These are phyloP conservation scores for Melieria picta DNA, from an alignment of 2,888 invertebrate genomes.

Conservation along the genomic window DNA sequence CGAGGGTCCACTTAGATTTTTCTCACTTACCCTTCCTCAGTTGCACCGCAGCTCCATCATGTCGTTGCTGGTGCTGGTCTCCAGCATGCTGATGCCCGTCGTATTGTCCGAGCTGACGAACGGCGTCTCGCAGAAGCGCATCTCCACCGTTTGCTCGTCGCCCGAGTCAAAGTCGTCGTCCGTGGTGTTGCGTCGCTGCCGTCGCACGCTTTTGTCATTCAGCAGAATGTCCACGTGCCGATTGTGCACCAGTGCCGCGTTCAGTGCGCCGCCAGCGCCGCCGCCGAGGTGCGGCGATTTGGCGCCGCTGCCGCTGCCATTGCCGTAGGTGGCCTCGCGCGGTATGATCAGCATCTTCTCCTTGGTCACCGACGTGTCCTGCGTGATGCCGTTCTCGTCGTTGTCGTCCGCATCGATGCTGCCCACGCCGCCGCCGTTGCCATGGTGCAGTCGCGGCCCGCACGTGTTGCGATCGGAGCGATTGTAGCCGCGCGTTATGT, in stretches of 20 bases:
- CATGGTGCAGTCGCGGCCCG: constrained; percentile 58
- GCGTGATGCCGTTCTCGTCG: constrained; percentile 61
- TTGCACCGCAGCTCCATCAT: constrained; percentile 47
- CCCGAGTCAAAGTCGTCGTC: constrained; percentile 58
- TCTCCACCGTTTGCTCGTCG: constrained; percentile 63
- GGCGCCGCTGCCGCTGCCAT: constrained; percentile 54
- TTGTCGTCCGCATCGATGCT: constrained; percentile 48
- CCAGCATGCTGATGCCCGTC: constrained; percentile 58
- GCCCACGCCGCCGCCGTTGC: constrained; percentile 49
- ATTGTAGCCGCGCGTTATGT: constrained; percentile 60
- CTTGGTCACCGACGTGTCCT: constrained; percentile 56
- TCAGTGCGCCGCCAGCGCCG: constrained; percentile 25
- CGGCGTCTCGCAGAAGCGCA: constrained; percentile 62
- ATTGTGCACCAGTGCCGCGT: constrained; percentile 51
- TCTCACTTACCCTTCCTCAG: constrained; percentile 58
- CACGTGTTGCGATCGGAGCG: constrained; percentile 64
- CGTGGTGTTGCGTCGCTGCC: constrained; percentile 44
- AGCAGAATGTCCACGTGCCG: constrained; percentile 52
- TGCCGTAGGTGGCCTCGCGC: constrained; percentile 63
- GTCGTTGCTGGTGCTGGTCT: constrained; percentile 52
- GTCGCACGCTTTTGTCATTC: constrained; percentile 48
- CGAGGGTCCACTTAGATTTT: not conserved
- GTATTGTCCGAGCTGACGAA: constrained; percentile 63
- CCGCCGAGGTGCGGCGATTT: constrained; percentile 51
- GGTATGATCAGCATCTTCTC: constrained; percentile 61